phyloP scores from a whole-genome alignment of 2,797 vertebrate genomes.

The Glossophaga mutica region DNA sequence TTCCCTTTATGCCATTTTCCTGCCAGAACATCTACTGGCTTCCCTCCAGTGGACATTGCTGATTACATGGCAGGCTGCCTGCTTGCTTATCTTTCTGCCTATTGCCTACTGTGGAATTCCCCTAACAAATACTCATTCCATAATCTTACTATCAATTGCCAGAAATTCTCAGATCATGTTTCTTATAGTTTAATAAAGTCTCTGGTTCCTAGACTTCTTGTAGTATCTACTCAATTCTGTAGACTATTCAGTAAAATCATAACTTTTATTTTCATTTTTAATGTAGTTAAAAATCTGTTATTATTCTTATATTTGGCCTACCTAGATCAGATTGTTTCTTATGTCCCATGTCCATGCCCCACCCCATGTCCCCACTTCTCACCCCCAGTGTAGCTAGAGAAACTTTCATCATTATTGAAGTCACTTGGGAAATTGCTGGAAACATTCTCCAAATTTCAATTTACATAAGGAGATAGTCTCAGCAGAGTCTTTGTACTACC shows the following conservation, averaged over 20 bases:
- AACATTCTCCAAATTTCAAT: slow-evolving; percentile 46
- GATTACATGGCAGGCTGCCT: slow-evolving; percentile 50
- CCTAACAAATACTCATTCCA: neutral
- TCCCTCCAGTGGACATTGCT: slow-evolving; percentile 45
- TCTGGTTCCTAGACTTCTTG: slow-evolving; percentile 13
- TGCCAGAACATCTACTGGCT: slow-evolving; percentile 61
- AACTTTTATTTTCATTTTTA: slow-evolving; percentile 47
- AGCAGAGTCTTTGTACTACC: neutral
- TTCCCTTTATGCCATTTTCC: slow-evolving; percentile 53
- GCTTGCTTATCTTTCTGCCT: slow-evolving; percentile 55
- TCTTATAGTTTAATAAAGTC: slow-evolving; percentile 1
- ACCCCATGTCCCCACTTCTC: neutral
- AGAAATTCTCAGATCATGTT: slow-evolving; percentile 25
- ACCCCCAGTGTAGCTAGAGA: neutral
- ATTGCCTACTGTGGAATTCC: slow-evolving; percentile 32
- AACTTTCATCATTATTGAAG: slow-evolving; percentile 21
- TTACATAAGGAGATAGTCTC: slow-evolving; percentile 18
- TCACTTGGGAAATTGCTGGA: slow-evolving; percentile 17
- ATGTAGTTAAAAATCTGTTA: neutral
- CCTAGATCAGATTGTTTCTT: slow-evolving; percentile 24
- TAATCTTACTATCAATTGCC: slow-evolving; percentile 24
- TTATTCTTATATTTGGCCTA: slow-evolving; percentile 21
- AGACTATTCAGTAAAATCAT: slow-evolving; percentile 20
- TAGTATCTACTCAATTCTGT: slow-evolving; percentile 11
- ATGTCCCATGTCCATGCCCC: neutral